phyloP scores from a whole-genome alignment of 2,888 invertebrate genomes.

The Yponomeuta plumbellus region DNA sequence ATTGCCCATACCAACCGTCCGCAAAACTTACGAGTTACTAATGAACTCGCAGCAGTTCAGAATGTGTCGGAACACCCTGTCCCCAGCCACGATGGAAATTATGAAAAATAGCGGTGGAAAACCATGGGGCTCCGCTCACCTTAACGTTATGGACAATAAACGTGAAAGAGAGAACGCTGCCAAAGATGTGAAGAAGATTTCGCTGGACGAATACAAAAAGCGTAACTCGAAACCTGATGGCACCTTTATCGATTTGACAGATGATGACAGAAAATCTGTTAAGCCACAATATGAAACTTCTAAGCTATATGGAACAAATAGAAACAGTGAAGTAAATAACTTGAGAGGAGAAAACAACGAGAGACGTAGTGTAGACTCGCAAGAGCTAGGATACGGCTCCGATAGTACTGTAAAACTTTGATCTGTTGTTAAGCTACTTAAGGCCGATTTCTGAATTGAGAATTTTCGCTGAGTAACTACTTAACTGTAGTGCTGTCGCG shows the following conservation, averaged over 20 bases:
- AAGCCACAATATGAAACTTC: neutral
- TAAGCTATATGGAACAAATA: neutral
- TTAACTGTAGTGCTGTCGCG: no score
- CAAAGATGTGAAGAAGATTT: constrained; percentile 35
- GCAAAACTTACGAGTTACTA: constrained; percentile 11
- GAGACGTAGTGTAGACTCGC: constrained; percentile 21
- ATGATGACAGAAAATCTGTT: constrained; percentile 7
- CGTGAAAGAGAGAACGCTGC: neutral
- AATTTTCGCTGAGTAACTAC: no score
- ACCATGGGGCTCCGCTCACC: neutral
- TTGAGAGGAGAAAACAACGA: neutral
- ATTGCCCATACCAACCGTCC: constrained; percentile 43
- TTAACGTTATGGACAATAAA: neutral
- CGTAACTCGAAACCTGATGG: constrained; percentile 23
- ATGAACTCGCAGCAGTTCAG: neutral
- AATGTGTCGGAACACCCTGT: neutral
- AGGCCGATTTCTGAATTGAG: no score
- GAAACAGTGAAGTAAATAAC: neutral
- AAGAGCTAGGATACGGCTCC: constrained; percentile 40
- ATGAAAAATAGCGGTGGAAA: neutral
- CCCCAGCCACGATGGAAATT: neutral
- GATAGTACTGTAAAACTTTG: constrained; percentile 34
- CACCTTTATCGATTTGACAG: constrained; percentile 12
- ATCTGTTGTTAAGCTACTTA: neutral
- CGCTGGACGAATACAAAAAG: constrained; percentile 43